A percentile compares a stretch with the other conserved stretches of the same genome.
phyloP scores from a whole-genome alignment of 2,113 vertebrate genomes.

The Phylloscopus trochiloides region DNA sequence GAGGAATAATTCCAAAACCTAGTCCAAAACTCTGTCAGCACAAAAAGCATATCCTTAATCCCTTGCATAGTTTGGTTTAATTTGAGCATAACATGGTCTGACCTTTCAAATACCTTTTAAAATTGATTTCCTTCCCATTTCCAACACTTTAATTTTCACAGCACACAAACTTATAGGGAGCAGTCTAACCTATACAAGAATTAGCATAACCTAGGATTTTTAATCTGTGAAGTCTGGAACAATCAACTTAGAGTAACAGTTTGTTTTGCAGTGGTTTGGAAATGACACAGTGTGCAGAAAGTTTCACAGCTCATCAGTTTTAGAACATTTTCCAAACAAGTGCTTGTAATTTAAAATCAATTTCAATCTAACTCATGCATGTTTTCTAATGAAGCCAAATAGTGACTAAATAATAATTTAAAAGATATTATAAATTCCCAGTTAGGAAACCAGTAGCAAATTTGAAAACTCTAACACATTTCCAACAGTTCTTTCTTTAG shows the following conservation, averaged over 20 bases:
- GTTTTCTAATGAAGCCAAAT: constrained; percentile 61
- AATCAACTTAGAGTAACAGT: constrained; percentile 1
- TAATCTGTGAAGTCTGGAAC: neutral
- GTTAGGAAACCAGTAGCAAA: constrained; percentile 27
- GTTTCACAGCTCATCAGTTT: constrained; percentile 21
- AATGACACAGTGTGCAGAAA: neutral
- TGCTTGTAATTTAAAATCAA: constrained; percentile 40
- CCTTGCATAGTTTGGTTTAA: neutral
- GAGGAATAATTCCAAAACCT: neutral
- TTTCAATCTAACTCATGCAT: constrained; percentile 34
- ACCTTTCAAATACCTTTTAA: constrained; percentile 5
- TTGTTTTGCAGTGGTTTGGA: constrained; percentile 32
- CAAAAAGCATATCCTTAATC: neutral
- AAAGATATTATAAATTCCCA: constrained; percentile 21
- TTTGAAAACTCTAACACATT: neutral
- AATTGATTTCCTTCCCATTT: constrained; percentile 25
- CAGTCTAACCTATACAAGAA: neutral
- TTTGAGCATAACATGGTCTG: neutral
- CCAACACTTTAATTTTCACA: neutral
- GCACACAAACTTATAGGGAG: neutral
- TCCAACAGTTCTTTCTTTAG: neutral
- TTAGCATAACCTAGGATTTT: neutral
- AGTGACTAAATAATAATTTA: constrained; percentile 14
- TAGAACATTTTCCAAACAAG: constrained; percentile 53
- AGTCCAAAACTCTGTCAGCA: neutral